Evolutionary conservation across 2,888 invertebrate species (phyloP), one percentile per base, ranked within the genome.

Genomic region (Drosophila villosipedis): DNA sequence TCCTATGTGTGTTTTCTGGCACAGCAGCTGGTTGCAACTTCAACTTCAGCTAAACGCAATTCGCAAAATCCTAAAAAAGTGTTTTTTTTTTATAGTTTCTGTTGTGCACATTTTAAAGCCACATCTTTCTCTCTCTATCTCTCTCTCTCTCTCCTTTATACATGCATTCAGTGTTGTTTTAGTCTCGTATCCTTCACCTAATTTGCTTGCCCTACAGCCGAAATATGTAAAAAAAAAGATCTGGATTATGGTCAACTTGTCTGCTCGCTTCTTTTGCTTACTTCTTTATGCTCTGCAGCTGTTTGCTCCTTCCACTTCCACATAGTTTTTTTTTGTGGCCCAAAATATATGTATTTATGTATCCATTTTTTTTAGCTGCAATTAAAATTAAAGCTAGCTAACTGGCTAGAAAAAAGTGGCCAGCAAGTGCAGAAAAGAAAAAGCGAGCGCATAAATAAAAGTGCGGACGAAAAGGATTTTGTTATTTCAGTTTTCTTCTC

Each of bases 111-210:
- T 35, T 64, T 63, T 57, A 28, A 19, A 25, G 19, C 30, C 16
- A 19, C 14, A n/a, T 35, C 19, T 43, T 2, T 16, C 9, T 52
- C 0, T 19, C 30, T 25, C 25, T 16, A 25, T 3, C 5, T 37
- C 25, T 55, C 12, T 7, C 16, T 6, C 12, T 62, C 35, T 35
- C 25, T n/a, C 9, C 9, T 1, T 19, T 16, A 2, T 25, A 16
- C 22, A 5, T 4, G n/a, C 22, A 19, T n/a, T 6, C 6, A 19
- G 55, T 7, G 37, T 39, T 78, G 73, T 70, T 75, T 76, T 71
- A 78, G 74, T 75, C 81, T 69, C 76, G 78, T 68, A 88, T 83
- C 79, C 88, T 81, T 83, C 75, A 90, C 79, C 88, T 83, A 90
- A 87, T 87, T 90, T 81, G 60, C 31, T 60, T 43, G 80, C 60